Evolutionary conservation across 2,888 invertebrate genomes (phyloP), one percentile per base, ranked within the genome.

Genomic region (Macaria liturata): DNA sequence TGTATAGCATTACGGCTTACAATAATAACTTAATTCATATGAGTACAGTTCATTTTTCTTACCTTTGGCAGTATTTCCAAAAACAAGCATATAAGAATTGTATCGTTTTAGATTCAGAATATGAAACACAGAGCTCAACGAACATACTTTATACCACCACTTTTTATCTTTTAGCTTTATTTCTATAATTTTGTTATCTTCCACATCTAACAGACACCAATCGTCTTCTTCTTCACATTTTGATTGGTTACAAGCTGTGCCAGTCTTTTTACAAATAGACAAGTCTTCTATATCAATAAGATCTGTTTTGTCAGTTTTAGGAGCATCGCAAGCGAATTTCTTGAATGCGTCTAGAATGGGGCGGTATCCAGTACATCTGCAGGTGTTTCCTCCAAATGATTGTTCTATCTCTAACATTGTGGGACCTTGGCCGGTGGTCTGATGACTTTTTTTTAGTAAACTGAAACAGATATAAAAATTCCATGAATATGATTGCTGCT

Each of bases 51-150:
- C 34, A 20, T 20, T 20, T 20, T 20, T 42, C n/a, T 53, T 81
- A 95, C 95, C 96, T 81, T 93, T 94, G 34, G 94, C 95, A 6
- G 95, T 96, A 75, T 95, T 95, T 9, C 96, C 96, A 49, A 93
- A 94, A 1, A 96, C 93, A 4, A 96, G 74, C 80, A 94, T 92
- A 69, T 95, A 95, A 32, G 83, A 86, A 4, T 82, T 76, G 39
- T 81, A 63, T 0, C 88, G 86, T 62, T 90, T 80, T 34, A 70
- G 71, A 20, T 76, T 70, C 32, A 95, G 85, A 9, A 94, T 76
- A 20, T 85, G 72, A 68, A 94, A 93, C 48, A 95, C 80, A 61
- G 93, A 89, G 4, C 77, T 73, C 0, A 94, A 57, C 9, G 83
- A 80, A 40, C 80, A 76, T 2, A 93, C 92, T 78, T 92, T 93